These are phyloP conservation scores for Drosophila athabasca DNA, from an alignment of 1,140 invertebrate genomes.

Conservation along the genomic window DNA sequence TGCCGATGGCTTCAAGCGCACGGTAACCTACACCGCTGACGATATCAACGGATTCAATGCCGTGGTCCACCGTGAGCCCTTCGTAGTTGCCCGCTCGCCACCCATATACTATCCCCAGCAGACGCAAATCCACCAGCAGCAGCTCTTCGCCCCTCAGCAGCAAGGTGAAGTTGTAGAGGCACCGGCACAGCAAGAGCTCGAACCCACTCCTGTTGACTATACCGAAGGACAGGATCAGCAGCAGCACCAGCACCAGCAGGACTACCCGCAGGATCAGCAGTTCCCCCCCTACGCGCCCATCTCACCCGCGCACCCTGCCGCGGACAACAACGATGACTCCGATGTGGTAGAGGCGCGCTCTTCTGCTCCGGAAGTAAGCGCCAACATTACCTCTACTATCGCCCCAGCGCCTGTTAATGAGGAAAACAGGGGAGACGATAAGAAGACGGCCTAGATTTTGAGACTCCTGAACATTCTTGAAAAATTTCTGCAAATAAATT, in stretches of 20 bases:
- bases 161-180: slow-evolving; percentile 68
- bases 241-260: slow-evolving; percentile 47
- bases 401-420: slow-evolving; percentile 59
- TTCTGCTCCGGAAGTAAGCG: slow-evolving; percentile 42
- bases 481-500: slow-evolving; percentile 15
- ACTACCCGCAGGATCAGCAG: slow-evolving; percentile 72
- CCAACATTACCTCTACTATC: slow-evolving; percentile 52
- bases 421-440: slow-evolving; percentile 43
- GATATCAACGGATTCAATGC: slow-evolving; percentile 85
- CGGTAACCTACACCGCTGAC: slow-evolving; percentile 85
- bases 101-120: slow-evolving; percentile 68
- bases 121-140: slow-evolving; percentile 31
- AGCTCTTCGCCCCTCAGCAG: slow-evolving; percentile 61
- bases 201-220: slow-evolving; percentile 66
- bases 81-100: slow-evolving; percentile 65
- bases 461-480: slow-evolving; percentile 9
- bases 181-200: slow-evolving; percentile 56
- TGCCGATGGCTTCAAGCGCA: slow-evolving; percentile 85
- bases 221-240: slow-evolving; percentile 50
- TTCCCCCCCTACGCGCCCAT: slow-evolving; percentile 67
- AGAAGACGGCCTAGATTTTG: slow-evolving; percentile 55
- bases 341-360: slow-evolving; percentile 77
- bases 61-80: slow-evolving; percentile 84
- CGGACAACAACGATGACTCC: slow-evolving; percentile 61
- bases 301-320: slow-evolving; percentile 32